These are phyloP conservation scores for Cryptoblepharus egeriae DNA, from an alignment of 2,797 vertebrate genomes.

Conservation along the genomic window DNA sequence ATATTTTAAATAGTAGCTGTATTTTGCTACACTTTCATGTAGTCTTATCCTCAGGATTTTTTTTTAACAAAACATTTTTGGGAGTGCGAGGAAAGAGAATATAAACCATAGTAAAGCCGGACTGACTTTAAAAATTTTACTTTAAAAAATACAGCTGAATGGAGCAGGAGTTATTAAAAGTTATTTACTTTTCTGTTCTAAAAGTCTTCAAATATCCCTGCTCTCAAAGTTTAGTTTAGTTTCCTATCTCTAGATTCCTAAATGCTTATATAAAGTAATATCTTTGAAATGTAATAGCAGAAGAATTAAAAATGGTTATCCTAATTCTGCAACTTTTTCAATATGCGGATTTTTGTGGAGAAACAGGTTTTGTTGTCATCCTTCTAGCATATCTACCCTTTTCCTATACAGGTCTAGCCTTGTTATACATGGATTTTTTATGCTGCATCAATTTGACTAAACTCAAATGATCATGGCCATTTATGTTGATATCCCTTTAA, in stretches of 20 bases:
- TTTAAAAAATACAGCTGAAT: neutral
- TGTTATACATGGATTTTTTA: too few relatives aligned
- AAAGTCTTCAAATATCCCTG: neutral
- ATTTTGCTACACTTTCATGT: neutral
- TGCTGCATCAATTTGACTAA: too few relatives aligned
- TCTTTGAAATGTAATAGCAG: neutral
- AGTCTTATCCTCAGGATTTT: neutral
- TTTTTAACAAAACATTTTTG: too few relatives aligned
- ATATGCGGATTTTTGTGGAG: neutral
- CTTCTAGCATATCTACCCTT: neutral
- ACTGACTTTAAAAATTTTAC: neutral
- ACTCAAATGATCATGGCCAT: too few relatives aligned
- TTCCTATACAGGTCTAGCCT: too few relatives aligned
- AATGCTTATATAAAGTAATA: neutral
- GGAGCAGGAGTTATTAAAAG: too few relatives aligned
- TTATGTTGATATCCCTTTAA: too few relatives aligned
- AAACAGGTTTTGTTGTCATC: neutral
- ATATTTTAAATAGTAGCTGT: neutral
- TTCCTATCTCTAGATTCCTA: neutral
- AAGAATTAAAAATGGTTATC: neutral
- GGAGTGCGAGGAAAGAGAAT: neutral
- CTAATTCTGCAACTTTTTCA: neutral
- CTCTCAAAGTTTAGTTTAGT: neutral
- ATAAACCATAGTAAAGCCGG: neutral
- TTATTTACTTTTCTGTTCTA: neutral